These are phyloP conservation scores for Allygus modestus DNA, from an alignment of 2,888 invertebrate species.

Conservation along the genomic window DNA sequence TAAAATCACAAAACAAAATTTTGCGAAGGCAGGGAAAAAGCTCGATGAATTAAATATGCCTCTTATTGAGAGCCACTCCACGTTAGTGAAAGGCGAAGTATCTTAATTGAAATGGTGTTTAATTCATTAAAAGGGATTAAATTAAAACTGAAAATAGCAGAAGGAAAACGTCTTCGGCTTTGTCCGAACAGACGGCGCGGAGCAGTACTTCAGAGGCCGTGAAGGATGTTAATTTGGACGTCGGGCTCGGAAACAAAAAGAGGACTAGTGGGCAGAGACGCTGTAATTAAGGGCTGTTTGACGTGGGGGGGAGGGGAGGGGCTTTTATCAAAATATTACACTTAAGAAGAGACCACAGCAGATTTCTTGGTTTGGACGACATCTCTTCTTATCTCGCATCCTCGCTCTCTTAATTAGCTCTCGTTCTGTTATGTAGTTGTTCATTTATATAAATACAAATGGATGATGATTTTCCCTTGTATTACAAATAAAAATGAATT, in stretches of 20 bases:
- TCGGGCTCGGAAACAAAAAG: constrained; percentile 26
- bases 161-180: constrained; percentile 23
- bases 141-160: constrained; percentile 28
- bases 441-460: not conserved
- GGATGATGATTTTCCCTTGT: too few species aligned
- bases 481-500: too few species aligned
- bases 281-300: constrained; percentile 50
- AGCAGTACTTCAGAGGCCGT: not conserved
- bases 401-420: constrained; percentile 7
- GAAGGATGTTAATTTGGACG: constrained; percentile 29
- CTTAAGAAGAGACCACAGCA: constrained; percentile 15
- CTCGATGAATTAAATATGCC: not conserved
- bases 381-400: constrained; percentile 24
- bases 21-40: too few species aligned
- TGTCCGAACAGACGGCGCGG: not conserved
- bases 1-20: too few species aligned
- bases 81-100: not conserved
- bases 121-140: constrained; percentile 30
- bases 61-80: not conserved
- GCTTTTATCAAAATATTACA: constrained; percentile 38
- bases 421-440: not conserved
- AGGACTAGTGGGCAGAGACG: constrained; percentile 39
- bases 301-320: not conserved
- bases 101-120: constrained; percentile 28
- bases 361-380: constrained; percentile 46